These are phyloP conservation scores for Orius insidiosus DNA, from an alignment of 1,140 invertebrate genomes.

Conservation along the genomic window DNA sequence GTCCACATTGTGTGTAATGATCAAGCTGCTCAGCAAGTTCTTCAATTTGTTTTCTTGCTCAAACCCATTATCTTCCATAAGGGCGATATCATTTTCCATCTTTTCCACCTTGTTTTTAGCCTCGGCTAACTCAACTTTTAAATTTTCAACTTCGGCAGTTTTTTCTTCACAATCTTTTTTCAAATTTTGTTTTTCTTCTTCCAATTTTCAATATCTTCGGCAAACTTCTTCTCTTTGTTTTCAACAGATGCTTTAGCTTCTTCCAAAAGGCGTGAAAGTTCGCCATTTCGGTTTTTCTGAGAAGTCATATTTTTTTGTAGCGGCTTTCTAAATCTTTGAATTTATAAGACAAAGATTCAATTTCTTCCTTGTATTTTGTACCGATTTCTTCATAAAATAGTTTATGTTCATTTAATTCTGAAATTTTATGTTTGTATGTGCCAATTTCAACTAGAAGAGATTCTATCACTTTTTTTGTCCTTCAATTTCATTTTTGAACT, in stretches of 20 bases:
- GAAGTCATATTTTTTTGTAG: no score
- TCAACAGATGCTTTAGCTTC: no score
- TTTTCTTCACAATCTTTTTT: slow-evolving; percentile 2
- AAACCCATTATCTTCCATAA: background rate
- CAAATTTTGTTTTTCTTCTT: slow-evolving; percentile 2
- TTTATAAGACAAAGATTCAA: background rate
- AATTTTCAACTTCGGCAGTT: slow-evolving; percentile 2
- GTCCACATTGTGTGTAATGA: slow-evolving; percentile 11
- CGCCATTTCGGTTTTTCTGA: no score
- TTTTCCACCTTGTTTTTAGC: background rate
- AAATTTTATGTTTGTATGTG: slow-evolving; percentile 7
- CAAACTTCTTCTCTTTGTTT: no score
- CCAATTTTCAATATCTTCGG: no score
- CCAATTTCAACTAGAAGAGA: slow-evolving; percentile 12
- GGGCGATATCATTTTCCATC: slow-evolving; percentile 1
- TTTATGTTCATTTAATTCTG: slow-evolving; percentile 6
- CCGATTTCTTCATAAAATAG: no score
- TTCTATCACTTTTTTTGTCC: slow-evolving; percentile 14
- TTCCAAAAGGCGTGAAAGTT: no score
- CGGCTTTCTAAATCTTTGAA: no score
- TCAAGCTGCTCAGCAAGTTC: slow-evolving; percentile 7
- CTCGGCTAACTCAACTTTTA: background rate
- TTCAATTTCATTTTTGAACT: slow-evolving; percentile 6
- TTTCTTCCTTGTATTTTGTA: background rate
- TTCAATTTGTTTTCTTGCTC: slow-evolving; percentile 11